phyloP scores from a whole-genome alignment of 2,113 vertebrate species.

The Cnemophilus loriae region DNA sequence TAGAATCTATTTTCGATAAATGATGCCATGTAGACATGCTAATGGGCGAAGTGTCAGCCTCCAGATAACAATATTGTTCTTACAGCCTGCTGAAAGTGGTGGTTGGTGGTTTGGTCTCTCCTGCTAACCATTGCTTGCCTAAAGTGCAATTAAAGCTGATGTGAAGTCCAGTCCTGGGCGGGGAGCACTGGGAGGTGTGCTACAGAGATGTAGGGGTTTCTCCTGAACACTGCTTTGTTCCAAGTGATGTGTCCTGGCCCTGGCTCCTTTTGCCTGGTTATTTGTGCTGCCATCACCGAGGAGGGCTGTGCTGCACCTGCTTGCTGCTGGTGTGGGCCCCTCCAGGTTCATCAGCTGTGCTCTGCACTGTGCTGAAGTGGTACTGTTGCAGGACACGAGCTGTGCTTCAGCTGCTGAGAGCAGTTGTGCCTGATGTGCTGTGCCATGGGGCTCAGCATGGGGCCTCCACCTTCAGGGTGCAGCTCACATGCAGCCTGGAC shows the following conservation, averaged over 20 bases:
- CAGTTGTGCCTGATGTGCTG: neutral
- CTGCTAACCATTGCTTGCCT: neutral
- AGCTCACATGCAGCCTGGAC: neutral
- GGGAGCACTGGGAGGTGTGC: neutral
- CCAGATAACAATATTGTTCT: neutral
- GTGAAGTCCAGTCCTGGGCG: neutral
- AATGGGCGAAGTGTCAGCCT: neutral
- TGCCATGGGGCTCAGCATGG: rapidly evolving
- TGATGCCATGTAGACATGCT: neutral
- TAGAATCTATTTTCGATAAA: neutral
- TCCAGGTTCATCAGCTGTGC: neutral
- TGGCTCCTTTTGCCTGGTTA: neutral
- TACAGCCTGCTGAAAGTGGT: neutral
- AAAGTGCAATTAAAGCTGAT: neutral
- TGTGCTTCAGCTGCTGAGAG: neutral
- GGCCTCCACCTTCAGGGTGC: neutral
- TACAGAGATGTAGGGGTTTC: neutral
- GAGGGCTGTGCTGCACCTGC: neutral
- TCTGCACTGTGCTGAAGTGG: neutral
- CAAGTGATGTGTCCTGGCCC: neutral
- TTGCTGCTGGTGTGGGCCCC: neutral
- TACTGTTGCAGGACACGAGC: neutral
- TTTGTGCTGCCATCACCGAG: neutral
- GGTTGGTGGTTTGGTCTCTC: neutral
- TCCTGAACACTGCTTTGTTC: neutral